These are phyloP conservation scores for Ecliptopera silaceata DNA, from an alignment of 2,888 invertebrate genomes.

Conservation along the genomic window DNA sequence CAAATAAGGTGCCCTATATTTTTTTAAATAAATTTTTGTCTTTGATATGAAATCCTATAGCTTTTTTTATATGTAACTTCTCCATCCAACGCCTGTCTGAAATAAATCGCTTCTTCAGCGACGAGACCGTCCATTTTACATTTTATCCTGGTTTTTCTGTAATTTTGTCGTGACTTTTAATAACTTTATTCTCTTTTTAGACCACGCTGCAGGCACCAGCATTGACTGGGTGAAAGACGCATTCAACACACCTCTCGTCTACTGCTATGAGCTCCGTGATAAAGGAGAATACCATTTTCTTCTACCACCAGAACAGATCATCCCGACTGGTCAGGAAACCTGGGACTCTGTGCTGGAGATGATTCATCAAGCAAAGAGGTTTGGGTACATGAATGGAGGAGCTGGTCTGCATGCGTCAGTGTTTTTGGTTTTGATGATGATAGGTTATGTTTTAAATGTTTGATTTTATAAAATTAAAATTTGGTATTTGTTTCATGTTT, in stretches of 20 bases:
- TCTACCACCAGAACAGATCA: slow-evolving; percentile 83
- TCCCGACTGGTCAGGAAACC: slow-evolving; percentile 77
- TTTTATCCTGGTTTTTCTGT: too few relatives aligned
- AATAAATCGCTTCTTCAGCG: too few relatives aligned
- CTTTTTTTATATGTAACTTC: too few relatives aligned
- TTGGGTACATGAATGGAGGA: slow-evolving; percentile 42
- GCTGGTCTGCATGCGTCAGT: slow-evolving; percentile 1
- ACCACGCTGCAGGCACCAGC: slow-evolving; percentile 63
- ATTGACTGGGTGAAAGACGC: slow-evolving; percentile 64
- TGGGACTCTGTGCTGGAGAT: slow-evolving; percentile 73
- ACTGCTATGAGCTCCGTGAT: slow-evolving; percentile 81
- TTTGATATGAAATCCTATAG: too few relatives aligned
- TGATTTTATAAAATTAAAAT: neutral
- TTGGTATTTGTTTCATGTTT: too few relatives aligned
- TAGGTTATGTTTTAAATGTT: slow-evolving; percentile 16
- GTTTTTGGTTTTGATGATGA: slow-evolving; percentile 15
- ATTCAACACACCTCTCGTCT: slow-evolving; percentile 49
- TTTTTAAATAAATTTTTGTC: too few relatives aligned
- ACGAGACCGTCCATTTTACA: too few relatives aligned
- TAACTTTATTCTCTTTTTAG: slow-evolving; percentile 52
- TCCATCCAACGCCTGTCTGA: too few relatives aligned
- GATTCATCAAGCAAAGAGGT: slow-evolving; percentile 56
- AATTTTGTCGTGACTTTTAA: too few relatives aligned
- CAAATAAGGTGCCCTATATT: too few relatives aligned
- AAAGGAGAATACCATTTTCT: slow-evolving; percentile 61